Evolutionary conservation across 1,140 invertebrate genomes (phyloP).

Genomic region (Hycleus phaleratus): DNA sequence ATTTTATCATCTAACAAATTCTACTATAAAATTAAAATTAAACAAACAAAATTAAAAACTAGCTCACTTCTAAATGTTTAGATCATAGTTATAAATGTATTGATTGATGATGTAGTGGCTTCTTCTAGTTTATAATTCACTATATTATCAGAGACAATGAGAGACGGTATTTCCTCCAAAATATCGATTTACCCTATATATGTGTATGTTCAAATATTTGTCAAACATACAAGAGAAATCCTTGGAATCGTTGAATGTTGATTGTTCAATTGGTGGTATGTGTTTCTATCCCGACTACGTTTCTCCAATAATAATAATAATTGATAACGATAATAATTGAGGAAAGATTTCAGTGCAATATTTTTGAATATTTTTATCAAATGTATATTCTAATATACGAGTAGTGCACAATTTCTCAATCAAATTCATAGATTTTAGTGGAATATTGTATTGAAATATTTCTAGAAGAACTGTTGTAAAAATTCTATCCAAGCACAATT

Average conservation of each 20-base stretch:
- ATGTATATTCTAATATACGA: not conserved
- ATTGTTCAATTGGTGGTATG: conserved; percentile 29
- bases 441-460: too few species aligned
- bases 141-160: conserved; percentile 5
- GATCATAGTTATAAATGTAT: conserved; percentile 27
- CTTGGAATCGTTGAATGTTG: conserved; percentile 26
- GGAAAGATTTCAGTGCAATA: not conserved
- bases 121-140: conserved; percentile 20
- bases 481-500: conserved; percentile 11
- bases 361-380: conserved; percentile 7
- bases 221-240: conserved; percentile 7
- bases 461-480: too few species aligned
- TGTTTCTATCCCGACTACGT: conserved; percentile 18
- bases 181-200: conserved; percentile 20
- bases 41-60: conserved; percentile 12
- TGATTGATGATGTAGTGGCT: conserved; percentile 21
- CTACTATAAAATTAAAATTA: conserved; percentile 2
- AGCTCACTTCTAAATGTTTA: conserved; percentile 31
- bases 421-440: too few species aligned
- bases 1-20: conserved; percentile 20
- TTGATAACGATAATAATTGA: not conserved
- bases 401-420: too few species aligned
- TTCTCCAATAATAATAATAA: not conserved
- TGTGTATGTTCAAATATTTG: conserved; percentile 17
- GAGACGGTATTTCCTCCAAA: conserved; percentile 14